phyloP scores from a whole-genome alignment of 2,113 vertebrate genomes.

The Hemiprocne comata region DNA sequence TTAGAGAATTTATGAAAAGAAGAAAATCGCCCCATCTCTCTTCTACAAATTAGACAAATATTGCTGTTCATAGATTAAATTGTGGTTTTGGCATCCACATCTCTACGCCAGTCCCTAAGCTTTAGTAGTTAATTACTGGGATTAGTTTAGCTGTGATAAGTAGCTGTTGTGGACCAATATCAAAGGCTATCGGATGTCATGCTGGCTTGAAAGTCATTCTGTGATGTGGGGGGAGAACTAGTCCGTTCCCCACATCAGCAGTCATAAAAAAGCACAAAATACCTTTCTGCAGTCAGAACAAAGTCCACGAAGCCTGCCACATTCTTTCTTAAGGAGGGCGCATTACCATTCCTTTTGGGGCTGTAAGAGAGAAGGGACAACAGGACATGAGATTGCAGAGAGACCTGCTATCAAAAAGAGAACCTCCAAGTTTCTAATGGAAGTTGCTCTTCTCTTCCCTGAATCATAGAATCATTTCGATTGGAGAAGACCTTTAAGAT shows the following conservation, averaged over 20 bases:
- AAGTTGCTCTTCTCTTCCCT: not conserved
- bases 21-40: accelerated
- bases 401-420: not conserved
- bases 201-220: no score
- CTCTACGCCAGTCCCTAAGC: not conserved
- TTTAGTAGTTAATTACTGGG: not conserved
- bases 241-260: no score
- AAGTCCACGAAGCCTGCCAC: not conserved
- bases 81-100: not conserved
- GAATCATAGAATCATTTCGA: not conserved
- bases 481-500: no score
- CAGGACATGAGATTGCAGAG: not conserved
- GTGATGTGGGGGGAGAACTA: no score
- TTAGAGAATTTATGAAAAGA: not conserved
- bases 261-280: not conserved
- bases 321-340: not conserved
- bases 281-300: not conserved
- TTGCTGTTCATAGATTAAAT: not conserved
- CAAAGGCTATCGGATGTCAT: no score
- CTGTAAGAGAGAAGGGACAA: not conserved
- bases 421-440: accelerated
- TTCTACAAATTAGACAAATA: not conserved
- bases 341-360: not conserved
- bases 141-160: not conserved
- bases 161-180: no score